A percentile compares a stretch with the other conserved stretches of the same genome.
These are phyloP conservation scores for Drosophila seclusa DNA, from an alignment of 2,888 invertebrate species.

Conservation along the genomic window DNA sequence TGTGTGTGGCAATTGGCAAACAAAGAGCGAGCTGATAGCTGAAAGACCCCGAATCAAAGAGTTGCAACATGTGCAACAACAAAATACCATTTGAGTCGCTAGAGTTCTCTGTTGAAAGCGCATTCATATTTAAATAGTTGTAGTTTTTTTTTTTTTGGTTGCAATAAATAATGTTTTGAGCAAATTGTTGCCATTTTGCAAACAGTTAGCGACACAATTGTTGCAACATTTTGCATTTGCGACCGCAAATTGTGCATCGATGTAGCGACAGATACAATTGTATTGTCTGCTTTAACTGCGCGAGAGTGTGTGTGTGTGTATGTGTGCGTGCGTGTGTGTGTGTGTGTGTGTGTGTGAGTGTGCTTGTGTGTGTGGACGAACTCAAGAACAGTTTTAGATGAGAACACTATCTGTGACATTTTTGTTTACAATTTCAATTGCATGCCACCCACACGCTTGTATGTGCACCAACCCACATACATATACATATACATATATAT, in stretches of 20 bases:
- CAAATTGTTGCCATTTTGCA: constrained; percentile 1
- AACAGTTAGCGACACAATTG: background rate
- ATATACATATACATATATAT: background rate
- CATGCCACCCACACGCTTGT: constrained; percentile 10
- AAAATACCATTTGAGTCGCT: background rate
- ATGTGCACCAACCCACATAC: background rate
- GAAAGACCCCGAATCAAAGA: constrained; percentile 19
- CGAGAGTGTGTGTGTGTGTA: background rate
- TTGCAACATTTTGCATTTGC: constrained; percentile 13
- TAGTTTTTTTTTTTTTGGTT: background rate
- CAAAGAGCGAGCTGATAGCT: constrained; percentile 14
- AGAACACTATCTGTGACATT: constrained; percentile 10
- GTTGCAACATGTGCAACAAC: background rate
- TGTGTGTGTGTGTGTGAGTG: background rate
- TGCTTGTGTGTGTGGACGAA: background rate
- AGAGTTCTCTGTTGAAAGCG: background rate
- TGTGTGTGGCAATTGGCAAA: constrained; percentile 5
- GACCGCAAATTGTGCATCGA: constrained; percentile 4
- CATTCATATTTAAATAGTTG: background rate
- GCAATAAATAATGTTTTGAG: background rate
- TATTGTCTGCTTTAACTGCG: constrained; percentile 1
- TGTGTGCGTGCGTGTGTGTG: background rate
- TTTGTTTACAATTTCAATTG: constrained; percentile 46
- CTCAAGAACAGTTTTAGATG: constrained; percentile 15
- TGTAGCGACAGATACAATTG: constrained; percentile 28